Base-by-base conservation (phyloP, 2,113 vertebrate genomes). In the Pomatorhinus ruficollis region DNA sequence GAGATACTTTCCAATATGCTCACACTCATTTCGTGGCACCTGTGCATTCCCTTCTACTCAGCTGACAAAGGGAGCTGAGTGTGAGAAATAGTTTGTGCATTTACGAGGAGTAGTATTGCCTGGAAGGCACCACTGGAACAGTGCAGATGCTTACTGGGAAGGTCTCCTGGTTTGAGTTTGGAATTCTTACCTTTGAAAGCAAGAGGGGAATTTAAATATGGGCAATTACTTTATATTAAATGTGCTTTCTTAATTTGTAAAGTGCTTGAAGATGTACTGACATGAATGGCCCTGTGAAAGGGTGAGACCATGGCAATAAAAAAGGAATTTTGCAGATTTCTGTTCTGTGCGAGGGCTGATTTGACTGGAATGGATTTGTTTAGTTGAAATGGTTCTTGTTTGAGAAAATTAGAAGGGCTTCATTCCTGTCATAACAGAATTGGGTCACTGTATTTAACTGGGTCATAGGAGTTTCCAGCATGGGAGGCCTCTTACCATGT, bases 391-490 rank as follows among this genome's bases (percentile, higher is more conserved):
- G 6, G n/a, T 61, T 93, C 84, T 71, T 39, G 60, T 53, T 66
- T 3, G 37, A 87, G 77, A 79, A 93, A 93, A 89, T 90, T 27
- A 92, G 75, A 81, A 93, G 75, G 83, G 60, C 65, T 96, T 91
- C 78, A 53, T 90, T 95, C 87, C 86, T 75, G 59, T 78, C 81
- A 15, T 88, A 89, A 76, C 60, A 93, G 66, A 97, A 97, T 11
- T 97, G 91, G 94, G 97, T 97, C 94, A 91, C 37, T 83, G 50
- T 93, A 54, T 83, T 89, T 92, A 97, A 97, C 74, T 97, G 94
- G 96, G 96, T 97, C 96, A 96, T 17, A 83, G 57, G 90, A 89
- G 95, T 88, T 95, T 93, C 94, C 78, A 91, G 81, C 53, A 71
- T 45, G 71, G 81, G 93, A 72, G 88, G 75, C 82, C 87, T 80